Percentiles rank a stretch among this genome's conserved stretches.
These are phyloP conservation scores for Tolypeutes matacus DNA, from an alignment of 2,797 vertebrate genomes.

Conservation along the genomic window DNA sequence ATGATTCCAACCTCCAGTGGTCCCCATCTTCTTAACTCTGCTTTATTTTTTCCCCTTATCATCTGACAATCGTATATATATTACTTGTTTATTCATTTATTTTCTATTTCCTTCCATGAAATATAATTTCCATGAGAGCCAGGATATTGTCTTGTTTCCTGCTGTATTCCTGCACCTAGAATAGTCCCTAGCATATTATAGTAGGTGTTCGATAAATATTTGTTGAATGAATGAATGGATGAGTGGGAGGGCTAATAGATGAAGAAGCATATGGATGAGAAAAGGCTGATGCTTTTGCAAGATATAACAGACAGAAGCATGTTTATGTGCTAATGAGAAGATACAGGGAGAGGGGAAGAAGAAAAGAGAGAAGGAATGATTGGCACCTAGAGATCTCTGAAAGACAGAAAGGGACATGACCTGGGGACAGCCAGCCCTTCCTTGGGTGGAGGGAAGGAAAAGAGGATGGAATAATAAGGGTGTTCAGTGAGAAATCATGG, in stretches of 20 bases:
- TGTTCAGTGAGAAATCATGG: neutral
- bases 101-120: neutral
- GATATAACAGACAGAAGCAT: neutral
- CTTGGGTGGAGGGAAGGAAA: neutral
- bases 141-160: neutral
- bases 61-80: neutral
- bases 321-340: neutral
- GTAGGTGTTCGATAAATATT: neutral
- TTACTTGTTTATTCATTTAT: neutral
- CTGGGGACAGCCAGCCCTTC: neutral
- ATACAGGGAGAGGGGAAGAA: neutral
- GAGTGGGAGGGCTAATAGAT: conserved; percentile 4
- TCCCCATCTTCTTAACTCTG: neutral
- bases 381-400: neutral
- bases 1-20: neutral
- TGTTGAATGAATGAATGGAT: neutral
- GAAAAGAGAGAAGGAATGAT: neutral
- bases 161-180: neutral
- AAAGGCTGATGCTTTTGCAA: neutral
- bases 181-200: neutral
- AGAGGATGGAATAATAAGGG: neutral
- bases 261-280: neutral
- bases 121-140: neutral
- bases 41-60: neutral
- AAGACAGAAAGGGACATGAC: neutral